phyloP scores from a whole-genome alignment of 2,113 vertebrate genomes.

The Paedocypris sp. region DNA sequence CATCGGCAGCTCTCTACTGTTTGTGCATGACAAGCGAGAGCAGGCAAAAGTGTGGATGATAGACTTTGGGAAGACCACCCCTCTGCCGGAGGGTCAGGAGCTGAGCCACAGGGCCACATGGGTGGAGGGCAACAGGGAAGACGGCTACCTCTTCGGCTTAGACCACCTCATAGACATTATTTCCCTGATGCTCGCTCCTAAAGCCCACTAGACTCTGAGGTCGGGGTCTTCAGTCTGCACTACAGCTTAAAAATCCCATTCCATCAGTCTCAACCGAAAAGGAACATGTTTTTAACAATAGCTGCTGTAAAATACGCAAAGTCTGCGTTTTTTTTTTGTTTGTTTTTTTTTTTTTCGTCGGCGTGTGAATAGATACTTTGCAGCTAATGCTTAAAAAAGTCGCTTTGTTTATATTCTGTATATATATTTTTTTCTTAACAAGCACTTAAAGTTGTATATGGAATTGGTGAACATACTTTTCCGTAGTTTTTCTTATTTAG shows the following conservation, averaged over 20 bases:
- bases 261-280: background rate
- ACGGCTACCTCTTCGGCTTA: constrained; percentile 88
- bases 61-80: constrained; percentile 95
- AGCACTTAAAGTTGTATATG: no score
- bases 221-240: constrained; percentile 19
- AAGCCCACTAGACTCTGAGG: constrained; percentile 39
- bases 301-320: no score
- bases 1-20: constrained; percentile 94
- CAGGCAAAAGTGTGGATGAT: constrained; percentile 98
- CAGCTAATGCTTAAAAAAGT: constrained; percentile 14
- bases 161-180: constrained; percentile 91
- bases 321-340: no score
- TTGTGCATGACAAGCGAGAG: constrained; percentile 86
- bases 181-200: constrained; percentile 55
- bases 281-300: no score
- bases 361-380: constrained; percentile 8
- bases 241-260: constrained; percentile 32
- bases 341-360: no score
- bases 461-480: no score
- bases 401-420: no score
- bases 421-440: no score
- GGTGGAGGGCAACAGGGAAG: constrained; percentile 91
- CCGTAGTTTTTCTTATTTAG: no score
- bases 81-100: constrained; percentile 77
- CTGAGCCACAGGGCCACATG: constrained; percentile 76